Evolutionary conservation across 2,113 vertebrate genomes (phyloP), one percentile per base, ranked within the genome.

Genomic region (Cavia aperea): DNA sequence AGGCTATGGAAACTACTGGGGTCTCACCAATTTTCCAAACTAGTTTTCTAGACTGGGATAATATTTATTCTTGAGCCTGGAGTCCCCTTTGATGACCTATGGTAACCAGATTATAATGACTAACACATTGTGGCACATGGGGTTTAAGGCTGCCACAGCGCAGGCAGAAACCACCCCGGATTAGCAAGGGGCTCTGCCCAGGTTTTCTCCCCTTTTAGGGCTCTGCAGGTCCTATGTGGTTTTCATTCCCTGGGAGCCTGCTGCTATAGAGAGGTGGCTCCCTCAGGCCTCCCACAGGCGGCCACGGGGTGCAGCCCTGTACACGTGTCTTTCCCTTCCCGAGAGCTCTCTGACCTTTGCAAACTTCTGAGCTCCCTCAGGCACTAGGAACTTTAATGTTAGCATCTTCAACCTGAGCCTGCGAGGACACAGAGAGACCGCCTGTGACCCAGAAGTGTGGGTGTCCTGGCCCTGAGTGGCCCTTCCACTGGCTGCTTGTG

Each of bases 291-390:
- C 39, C 39, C 54, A 36, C 65, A 56, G n/a, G 63, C 11, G 19
- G 39, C 26, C 4, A 21, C 68, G 39, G 68, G 66, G 29, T 31
- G 21, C 63, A 33, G 11, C 23, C 56, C 5, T 39, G 73, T 49
- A 36, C 70, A 21, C 4, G 51, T 33, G 18, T 62, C 3, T 43
- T 19, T 58, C 56, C 56, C 56, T 58, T 81, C 51, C 79, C 33
- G 31, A 23, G 70, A 73, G 58, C 72, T 56, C 73, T 91, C 81
- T 70, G 89, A 51, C 13, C 49, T 93, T 92, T 87, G 81, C 82
- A 86, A 93, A 90, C 89, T 49, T 92, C 73, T 63, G 85, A 86
- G 83, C 68, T 86, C 92, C 93, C 86, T 88, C 43, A 56, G 75
- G 87, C 58, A 94, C 92, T 63, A 90, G 66, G 78, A 66, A 77